Base-by-base conservation (phyloP, 1,140 invertebrate species). In the Drosophila pachea region DNA sequence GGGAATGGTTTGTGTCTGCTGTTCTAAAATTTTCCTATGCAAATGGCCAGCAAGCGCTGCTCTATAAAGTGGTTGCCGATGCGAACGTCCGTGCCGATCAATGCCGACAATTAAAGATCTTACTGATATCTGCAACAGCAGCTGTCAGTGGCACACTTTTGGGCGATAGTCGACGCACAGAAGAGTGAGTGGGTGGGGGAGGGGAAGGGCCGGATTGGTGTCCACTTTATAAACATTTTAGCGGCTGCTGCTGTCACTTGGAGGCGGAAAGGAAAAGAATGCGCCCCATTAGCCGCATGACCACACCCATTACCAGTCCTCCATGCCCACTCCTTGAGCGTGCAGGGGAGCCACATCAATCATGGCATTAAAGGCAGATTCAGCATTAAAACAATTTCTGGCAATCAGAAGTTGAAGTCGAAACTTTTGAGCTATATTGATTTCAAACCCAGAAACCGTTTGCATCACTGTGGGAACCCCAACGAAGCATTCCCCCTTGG, bases 341-440 rank as follows among this genome's bases (percentile, higher is more conserved):
- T 64, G 67, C 47, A 36, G 74, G 66, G 81, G 81, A 81, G 81
- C 81, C 81, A 76, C 81, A 84, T 84, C 81, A 74, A 84, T 84
- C 81, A 84, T 79, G 69, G 76, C 38, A 75, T 83, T 83, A 83
- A 73, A 59, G 43, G 55, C 50, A 43, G 14, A 67, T 53, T 63
- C 65, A 65, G 42, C 61, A 79, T 68, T 69, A 70, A 64, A 33
- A 65, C 38, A 62, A 73, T 54, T 66, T 66, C 11, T 61, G 35
- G 52, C 61, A 65, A 48, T 60, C 49, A 55, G 33, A 54, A 63
- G 29, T 7, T 52, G 48, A 69, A 14, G 35, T 56, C 35, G 47
- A 56, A 50, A 32, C 61, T 22, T 22, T 22, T 22, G 22, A 22
- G 22, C 22, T 22, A 22, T 22, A 73, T 83, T 67, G 74, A 79